Evolutionary conservation across 2,888 invertebrate species (phyloP).

Genomic region (Aromia moschata): DNA sequence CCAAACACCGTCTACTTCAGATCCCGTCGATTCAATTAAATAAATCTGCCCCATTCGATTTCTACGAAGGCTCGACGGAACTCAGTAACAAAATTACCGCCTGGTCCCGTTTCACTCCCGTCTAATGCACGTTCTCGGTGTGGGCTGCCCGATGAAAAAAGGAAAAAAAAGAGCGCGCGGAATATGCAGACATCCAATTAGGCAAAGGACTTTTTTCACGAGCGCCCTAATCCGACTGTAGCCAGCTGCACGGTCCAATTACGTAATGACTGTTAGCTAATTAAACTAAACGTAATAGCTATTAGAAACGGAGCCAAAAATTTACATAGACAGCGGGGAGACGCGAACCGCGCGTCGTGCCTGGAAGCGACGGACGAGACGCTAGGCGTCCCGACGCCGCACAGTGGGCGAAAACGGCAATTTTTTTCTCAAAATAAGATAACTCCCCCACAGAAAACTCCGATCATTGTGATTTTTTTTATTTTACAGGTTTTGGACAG

Average conservation of each 20-base stretch:
- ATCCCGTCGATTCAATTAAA: too few relatives aligned
- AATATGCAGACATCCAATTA: conserved; percentile 38
- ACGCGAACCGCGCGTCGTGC: conserved; percentile 23
- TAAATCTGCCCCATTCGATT: too few relatives aligned
- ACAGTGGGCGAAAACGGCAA: not conserved
- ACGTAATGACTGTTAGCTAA: conserved; percentile 56
- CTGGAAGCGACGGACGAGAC: conserved; percentile 20
- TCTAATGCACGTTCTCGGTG: too few relatives aligned
- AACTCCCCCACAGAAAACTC: too few relatives aligned
- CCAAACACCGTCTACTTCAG: too few relatives aligned
- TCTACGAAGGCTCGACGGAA: too few relatives aligned
- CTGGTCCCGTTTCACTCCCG: too few relatives aligned
- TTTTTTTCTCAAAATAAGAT: not conserved
- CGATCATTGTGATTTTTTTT: too few relatives aligned
- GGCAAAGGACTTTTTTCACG: conserved; percentile 35
- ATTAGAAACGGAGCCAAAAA: conserved; percentile 53
- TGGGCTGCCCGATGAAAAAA: too few relatives aligned
- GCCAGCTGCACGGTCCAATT: conserved; percentile 50
- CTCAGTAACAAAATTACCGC: too few relatives aligned
- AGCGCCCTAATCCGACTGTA: conserved; percentile 43
- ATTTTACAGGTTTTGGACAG: too few relatives aligned
- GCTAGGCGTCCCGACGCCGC: conserved; percentile 25
- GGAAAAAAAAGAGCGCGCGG: conserved; percentile 30
- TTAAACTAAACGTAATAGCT: conserved; percentile 56
- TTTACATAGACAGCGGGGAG: conserved; percentile 52